These are phyloP conservation scores for Ophioderma brevispina DNA, from an alignment of 35 echinoderm and acorn worm species.

Conservation along the genomic window DNA sequence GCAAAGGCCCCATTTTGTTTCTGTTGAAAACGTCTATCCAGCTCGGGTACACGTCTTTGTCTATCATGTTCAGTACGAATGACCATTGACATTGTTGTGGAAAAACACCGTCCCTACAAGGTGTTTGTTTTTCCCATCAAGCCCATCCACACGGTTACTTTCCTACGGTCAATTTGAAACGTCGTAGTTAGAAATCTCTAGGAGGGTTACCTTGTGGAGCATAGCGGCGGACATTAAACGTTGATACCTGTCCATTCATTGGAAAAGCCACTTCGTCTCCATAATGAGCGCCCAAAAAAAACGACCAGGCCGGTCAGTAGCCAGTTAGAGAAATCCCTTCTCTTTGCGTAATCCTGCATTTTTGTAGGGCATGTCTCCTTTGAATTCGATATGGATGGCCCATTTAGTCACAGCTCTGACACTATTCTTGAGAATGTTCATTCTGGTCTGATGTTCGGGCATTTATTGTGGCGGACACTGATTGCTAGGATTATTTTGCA, in stretches of 20 bases:
- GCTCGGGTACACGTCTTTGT: slow-evolving; percentile 12
- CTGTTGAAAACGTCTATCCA: neutral
- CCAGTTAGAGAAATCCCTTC: neutral
- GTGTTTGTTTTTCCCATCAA: neutral
- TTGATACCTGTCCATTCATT: slow-evolving; percentile 19
- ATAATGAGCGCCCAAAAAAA: neutral
- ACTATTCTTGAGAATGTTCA: neutral
- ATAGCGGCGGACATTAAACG: neutral
- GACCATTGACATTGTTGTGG: neutral
- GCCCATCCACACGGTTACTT: slow-evolving; percentile 12
- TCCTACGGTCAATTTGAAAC: neutral
- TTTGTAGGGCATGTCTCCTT: neutral
- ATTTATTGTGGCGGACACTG: neutral
- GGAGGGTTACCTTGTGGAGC: neutral
- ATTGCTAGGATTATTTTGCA: neutral
- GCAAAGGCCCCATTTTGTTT: neutral
- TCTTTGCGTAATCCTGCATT: neutral
- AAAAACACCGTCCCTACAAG: slow-evolving; percentile 11
- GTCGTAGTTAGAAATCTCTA: slow-evolving; percentile 9
- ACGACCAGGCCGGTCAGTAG: neutral
- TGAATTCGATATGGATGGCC: slow-evolving; percentile 2
- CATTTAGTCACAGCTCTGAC: neutral
- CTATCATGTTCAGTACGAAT: neutral
- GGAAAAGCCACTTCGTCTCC: slow-evolving; percentile 18
- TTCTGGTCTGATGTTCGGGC: neutral